Evolutionary conservation across 2,888 invertebrate species (phyloP), one percentile per base, ranked within the genome.

Genomic region (Brachyptera putata): DNA sequence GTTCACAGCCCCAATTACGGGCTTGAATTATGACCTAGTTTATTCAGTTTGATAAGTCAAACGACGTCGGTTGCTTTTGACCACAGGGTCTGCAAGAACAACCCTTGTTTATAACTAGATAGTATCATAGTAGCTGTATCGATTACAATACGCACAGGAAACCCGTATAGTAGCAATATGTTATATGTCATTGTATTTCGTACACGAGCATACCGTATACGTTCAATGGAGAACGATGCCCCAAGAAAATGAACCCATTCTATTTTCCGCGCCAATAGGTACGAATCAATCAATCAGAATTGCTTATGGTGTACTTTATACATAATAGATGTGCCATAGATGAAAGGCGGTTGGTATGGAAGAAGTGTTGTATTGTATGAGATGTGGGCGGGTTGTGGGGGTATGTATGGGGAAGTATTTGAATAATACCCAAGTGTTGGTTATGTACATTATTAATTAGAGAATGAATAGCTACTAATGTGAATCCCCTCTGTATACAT

Each of bases 201-300:
- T 53, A 36, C 21, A 34, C 34, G 50, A 22, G 34, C 34, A 22
- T 18, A 14, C 7, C 53, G n/a, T n/a, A n/a, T n/a, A n/a, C n/a
- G n/a, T n/a, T n/a, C n/a, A n/a, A n/a, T n/a, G n/a, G n/a, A n/a
- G n/a, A n/a, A n/a, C n/a, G n/a, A n/a, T n/a, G 53, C 53, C 34
- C 36, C 53, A 22, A 53, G 53, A 53, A 53, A 53, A 53, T 53
- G 36, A 53, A 53, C 53, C 36, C 53, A 53, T 53, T 53, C 53
- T 34, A 21, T 53, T 30, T 36, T 53, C 53, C 34, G 53, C 53
- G 18, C 34, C 53, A 46, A n/a, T 46, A 46, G 46, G 22, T 22
- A 18, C 22, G 53, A 53, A 53, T 53, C 53, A 53, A 53, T 53
- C 53, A 53, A 30, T 36, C 53, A 34, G 14, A 16, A 34, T 30